Base-by-base conservation (phyloP, 2,797 vertebrate species). In the Orestias chungarensis region DNA sequence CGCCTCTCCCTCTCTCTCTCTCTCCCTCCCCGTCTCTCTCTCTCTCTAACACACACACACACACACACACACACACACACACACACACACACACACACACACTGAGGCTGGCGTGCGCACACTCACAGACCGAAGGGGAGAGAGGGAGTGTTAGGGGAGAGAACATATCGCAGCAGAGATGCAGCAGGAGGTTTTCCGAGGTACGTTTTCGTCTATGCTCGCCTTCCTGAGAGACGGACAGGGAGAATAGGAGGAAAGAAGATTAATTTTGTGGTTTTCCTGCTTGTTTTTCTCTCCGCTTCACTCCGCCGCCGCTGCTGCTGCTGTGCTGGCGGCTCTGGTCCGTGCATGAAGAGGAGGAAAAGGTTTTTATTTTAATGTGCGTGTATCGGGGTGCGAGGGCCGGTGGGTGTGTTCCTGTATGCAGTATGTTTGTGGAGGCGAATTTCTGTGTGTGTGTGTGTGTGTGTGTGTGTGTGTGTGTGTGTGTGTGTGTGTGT, bases 81-180 rank as follows among this genome's bases (percentile, higher is more conserved):
- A 47, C 44, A 47, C 44, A 46, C 46, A 49, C 46, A 25, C 23
- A 49, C 50, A 54, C 86, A 62, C 90, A 80, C 90, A 82, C 90
- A 88, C 87, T 84, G 59, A 62, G 31, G 59, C 88, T 82, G 89
- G 87, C 88, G 91, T 90, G 91, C 87, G 85, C 91, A 91, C 84
- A 91, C 84, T 92, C 89, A 92, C 88, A 88, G 89, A 93, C 84
- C 86, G 83, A 92, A 85, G 88, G 86, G 76, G 87, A 66, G 76
- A 82, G 93, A 90, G 93, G 85, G 93, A 91, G 93, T 91, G 92
- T 90, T 89, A 93, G 92, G 90, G 88, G 87, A 92, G 93, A 93
- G 92, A 94, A 94, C 93, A 95, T 93, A 94, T 94, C 95, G 94
- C 94, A 94, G 93, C 94, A 93, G 93, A 95, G 94, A 95, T 95